A percentile compares a stretch with the other conserved stretches of the same genome.
phyloP scores from a whole-genome alignment of 2,113 vertebrate species.

The Nymphicus hollandicus region DNA sequence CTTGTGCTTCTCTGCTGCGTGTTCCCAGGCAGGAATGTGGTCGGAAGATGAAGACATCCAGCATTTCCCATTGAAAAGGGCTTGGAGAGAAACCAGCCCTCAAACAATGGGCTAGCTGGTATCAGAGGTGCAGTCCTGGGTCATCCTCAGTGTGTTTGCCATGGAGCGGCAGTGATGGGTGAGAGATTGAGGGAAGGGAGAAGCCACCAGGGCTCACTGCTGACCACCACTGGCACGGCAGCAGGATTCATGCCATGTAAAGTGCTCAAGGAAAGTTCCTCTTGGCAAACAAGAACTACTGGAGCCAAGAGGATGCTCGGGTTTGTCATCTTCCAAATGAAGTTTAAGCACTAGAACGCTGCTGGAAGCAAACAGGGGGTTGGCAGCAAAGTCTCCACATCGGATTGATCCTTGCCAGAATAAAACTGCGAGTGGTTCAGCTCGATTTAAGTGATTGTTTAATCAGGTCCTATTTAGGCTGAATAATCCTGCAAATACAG shows the following conservation, averaged over 20 bases:
- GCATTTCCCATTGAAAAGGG: background rate
- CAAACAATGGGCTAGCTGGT: no score
- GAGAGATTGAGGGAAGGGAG: background rate
- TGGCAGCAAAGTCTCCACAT: background rate
- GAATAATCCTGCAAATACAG: background rate
- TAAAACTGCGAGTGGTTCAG: background rate
- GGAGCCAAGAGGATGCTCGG: background rate
- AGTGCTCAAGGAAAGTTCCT: background rate
- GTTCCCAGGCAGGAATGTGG: background rate
- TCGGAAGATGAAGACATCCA: background rate
- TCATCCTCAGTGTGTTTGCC: accelerated
- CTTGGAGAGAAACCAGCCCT: background rate
- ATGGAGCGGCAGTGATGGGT: background rate
- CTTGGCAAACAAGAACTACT: background rate
- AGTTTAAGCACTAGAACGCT: background rate
- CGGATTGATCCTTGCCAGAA: background rate
- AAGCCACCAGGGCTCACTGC: background rate
- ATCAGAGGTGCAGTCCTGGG: background rate
- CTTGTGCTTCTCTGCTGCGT: no score
- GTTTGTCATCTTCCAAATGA: background rate
- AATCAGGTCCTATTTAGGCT: background rate
- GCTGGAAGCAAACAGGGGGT: background rate
- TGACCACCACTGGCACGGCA: background rate
- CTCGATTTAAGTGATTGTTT: background rate
- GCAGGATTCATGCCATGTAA: background rate